Evolutionary conservation across 2,113 vertebrate genomes (phyloP).

Genomic region (Dolichotis patagonum): DNA sequence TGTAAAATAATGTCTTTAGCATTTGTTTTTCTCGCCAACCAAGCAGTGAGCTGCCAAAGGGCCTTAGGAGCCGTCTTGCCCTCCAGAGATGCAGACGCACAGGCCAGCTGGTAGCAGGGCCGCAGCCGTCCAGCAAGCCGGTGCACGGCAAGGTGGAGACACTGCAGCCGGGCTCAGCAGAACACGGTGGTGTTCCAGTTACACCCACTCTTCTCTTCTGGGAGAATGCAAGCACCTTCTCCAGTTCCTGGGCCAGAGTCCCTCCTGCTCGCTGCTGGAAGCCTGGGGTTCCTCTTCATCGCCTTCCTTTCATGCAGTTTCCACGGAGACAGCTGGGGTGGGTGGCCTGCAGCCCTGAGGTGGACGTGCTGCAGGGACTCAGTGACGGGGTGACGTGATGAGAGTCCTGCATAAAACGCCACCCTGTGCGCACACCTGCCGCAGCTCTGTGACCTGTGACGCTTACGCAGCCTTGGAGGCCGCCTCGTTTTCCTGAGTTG

Average conservation of each 20-base stretch:
- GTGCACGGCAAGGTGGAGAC: background rate
- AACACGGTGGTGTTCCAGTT: background rate
- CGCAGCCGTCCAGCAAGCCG: too few species aligned
- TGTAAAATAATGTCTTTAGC: background rate
- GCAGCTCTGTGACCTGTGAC: background rate
- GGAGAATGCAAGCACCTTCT: background rate
- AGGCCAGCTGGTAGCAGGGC: background rate
- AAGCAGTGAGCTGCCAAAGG: background rate
- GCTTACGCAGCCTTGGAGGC: background rate
- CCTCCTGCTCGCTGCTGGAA: constrained; percentile 26
- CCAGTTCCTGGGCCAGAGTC: background rate
- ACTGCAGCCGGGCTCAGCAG: background rate
- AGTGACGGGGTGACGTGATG: background rate
- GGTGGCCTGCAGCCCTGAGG: background rate
- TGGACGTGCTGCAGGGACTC: background rate
- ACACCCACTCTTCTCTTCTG: constrained; percentile 43
- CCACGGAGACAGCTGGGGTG: background rate
- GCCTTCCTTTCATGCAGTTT: constrained; percentile 12
- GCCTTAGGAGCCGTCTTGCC: background rate
- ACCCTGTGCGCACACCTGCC: too few species aligned
- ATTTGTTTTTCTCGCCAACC: background rate
- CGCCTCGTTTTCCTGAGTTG: background rate
- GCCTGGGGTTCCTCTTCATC: background rate
- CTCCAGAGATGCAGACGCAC: background rate
- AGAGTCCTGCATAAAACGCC: background rate